Evolutionary conservation across 2,888 invertebrate genomes (phyloP).

Genomic region (Epinotia ramella): DNA sequence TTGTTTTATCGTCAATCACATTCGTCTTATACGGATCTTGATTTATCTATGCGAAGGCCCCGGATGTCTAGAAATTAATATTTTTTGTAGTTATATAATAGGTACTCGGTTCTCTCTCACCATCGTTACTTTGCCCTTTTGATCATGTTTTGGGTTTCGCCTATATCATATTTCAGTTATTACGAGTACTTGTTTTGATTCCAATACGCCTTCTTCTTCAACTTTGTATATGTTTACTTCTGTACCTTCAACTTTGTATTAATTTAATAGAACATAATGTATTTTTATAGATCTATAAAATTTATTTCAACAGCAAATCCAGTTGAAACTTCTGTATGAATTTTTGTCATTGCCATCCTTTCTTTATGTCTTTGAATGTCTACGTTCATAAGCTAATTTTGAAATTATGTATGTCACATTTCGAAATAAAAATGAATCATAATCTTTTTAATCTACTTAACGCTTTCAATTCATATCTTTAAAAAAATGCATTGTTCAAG

Average conservation of each 20-base stretch:
- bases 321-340: neutral
- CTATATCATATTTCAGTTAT: too few relatives aligned
- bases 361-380: neutral
- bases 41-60: conserved; percentile 32
- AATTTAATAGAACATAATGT: too few relatives aligned
- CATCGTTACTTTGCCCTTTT: too few relatives aligned
- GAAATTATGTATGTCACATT: neutral
- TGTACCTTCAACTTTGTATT: too few relatives aligned
- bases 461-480: neutral
- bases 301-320: neutral
- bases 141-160: too few relatives aligned
- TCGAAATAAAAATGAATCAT: neutral
- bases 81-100: too few relatives aligned
- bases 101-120: too few relatives aligned
- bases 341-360: neutral
- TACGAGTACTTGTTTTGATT: too few relatives aligned
- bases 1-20: conserved; percentile 26
- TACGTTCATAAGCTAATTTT: neutral
- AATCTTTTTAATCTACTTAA: neutral
- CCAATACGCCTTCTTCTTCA: too few relatives aligned
- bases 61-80: conserved; percentile 1
- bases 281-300: too few relatives aligned
- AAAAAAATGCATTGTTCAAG: conserved; percentile 16
- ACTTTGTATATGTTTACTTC: too few relatives aligned
- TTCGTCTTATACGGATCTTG: conserved; percentile 32